Conservation (phyloP, 2,888 invertebrate species). For the Sarcophaga variegata region DNA sequence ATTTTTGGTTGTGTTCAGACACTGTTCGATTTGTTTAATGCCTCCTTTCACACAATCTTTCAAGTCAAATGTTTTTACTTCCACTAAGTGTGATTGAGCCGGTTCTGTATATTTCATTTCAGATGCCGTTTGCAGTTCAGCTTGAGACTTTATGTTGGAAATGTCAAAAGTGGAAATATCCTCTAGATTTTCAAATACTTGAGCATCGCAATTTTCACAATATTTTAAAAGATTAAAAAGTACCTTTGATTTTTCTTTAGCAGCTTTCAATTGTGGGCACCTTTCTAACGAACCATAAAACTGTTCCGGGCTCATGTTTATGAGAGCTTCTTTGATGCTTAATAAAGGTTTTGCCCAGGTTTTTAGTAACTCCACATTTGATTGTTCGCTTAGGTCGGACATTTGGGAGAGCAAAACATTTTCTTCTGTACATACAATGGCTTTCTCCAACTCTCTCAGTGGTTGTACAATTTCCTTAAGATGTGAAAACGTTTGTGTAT, state of each 20-base stretch:
- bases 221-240: constrained; percentile 74
- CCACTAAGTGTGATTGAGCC: constrained; percentile 58
- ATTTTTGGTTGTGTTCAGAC: constrained; percentile 73
- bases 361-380: constrained; percentile 69
- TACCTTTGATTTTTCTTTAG: constrained; percentile 71
- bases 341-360: constrained; percentile 73
- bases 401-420: constrained; percentile 78
- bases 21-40: constrained; percentile 78
- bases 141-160: constrained; percentile 84
- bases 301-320: constrained; percentile 73
- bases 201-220: constrained; percentile 76
- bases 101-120: constrained; percentile 29
- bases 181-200: constrained; percentile 82
- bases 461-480: constrained; percentile 79
- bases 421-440: constrained; percentile 75
- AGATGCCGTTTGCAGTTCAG: constrained; percentile 76
- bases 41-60: constrained; percentile 75
- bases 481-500: constrained; percentile 70
- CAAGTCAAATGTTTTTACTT: constrained; percentile 68
- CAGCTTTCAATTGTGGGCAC: constrained; percentile 70
- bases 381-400: constrained; percentile 68
- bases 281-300: constrained; percentile 70
- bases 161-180: constrained; percentile 84
- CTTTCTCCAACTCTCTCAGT: constrained; percentile 79
- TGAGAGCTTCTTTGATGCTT: constrained; percentile 73